Evolutionary conservation across 2,888 invertebrate species (phyloP), one percentile per base, ranked within the genome.

Genomic region (Pilophorus perplexus): DNA sequence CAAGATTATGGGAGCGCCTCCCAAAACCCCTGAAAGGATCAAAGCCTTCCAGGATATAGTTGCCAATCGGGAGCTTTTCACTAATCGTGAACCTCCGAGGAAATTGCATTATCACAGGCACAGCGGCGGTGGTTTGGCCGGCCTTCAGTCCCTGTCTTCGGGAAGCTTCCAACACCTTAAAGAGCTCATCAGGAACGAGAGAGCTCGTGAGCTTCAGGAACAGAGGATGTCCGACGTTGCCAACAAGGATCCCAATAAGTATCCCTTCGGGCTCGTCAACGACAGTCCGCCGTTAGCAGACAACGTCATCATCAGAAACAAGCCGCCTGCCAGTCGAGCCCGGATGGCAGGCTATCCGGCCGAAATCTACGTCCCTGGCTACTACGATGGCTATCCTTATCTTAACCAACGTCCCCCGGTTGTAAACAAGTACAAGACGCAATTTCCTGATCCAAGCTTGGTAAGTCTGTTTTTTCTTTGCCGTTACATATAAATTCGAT

Each of bases 151-250:
- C 6, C 66, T 71, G n/a, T 71, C 72, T 10, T 68, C 72, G 48
- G 73, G 74, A 2, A 73, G 74, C 52, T 90, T 91, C 75, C 87
- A 90, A 73, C 85, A 88, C 71, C 80, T 91, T 60, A 90, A 89
- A 80, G 89, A 90, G 74, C 75, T 91, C 71, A 87, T 90, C 73
- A 82, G 86, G 59, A 86, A 85, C 27, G 90, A 91, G 74, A 82
- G 89, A 50, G 85, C 88, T 1, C 83, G 87, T 46, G 90, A 90
- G 74, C 78, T 89, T 68, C 85, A 88, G 73, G 83, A 88, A 75
- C 88, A 89, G 76, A 82, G 87, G 71, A 82, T 85, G 69, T 84
- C 84, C 0, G 89, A 90, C 71, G 88, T 89, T 75, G 82, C 85
- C 68, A 87, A 86, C 6, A 46, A 33, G 12, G 74, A 33, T 73